A percentile compares a stretch with the other conserved stretches of the same genome.
phyloP scores from a whole-genome alignment of 1,140 invertebrate genomes.

The Heliconius nattereri region DNA sequence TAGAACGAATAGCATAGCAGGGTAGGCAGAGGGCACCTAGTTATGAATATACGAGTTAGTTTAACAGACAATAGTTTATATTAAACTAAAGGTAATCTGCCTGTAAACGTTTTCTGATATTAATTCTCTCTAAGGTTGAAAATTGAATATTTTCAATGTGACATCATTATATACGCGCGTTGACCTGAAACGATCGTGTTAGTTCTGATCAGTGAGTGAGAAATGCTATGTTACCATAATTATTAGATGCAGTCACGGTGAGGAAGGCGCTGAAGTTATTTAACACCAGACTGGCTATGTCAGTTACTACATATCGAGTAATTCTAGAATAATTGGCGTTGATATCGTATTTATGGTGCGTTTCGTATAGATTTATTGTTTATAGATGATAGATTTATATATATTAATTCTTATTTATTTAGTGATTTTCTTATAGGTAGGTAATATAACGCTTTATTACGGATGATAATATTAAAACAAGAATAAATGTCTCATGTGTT shows the following conservation, averaged over 20 bases:
- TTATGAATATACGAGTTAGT: no score
- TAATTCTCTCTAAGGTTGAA: neutral
- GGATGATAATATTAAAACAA: no score
- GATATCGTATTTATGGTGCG: neutral
- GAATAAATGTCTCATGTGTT: neutral
- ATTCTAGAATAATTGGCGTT: neutral
- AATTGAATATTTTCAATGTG: neutral
- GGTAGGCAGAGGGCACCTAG: no score
- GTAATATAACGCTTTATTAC: no score
- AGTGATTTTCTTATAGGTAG: no score
- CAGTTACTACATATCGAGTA: neutral
- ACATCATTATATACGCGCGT: constrained; percentile 11
- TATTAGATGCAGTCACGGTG: neutral
- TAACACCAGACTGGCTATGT: neutral
- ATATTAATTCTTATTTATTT: no score
- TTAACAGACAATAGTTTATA: no score
- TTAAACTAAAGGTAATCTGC: no score
- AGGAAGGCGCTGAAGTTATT: neutral
- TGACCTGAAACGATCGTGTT: constrained; percentile 15
- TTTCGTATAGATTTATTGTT: neutral
- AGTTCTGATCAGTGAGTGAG: constrained; percentile 21
- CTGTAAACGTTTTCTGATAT: neutral
- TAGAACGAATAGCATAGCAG: no score
- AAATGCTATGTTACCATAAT: neutral
- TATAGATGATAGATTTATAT: neutral